A percentile compares a stretch with the other conserved stretches of the same genome.
Conservation (phyloP, 2,113 vertebrate species). For the Stegostoma tigrinum region DNA sequence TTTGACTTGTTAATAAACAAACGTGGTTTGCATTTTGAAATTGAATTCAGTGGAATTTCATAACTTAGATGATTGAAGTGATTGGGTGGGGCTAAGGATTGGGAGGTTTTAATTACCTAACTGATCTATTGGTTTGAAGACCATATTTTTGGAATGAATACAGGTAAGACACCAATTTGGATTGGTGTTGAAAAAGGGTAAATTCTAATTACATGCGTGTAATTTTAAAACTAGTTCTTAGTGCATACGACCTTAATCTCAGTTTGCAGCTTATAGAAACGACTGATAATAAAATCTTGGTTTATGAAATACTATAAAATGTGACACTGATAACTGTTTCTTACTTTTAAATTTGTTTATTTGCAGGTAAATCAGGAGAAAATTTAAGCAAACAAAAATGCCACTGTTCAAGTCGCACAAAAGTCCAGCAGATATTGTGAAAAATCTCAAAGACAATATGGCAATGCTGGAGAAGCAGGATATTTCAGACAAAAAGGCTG, state of each 20-base stretch:
- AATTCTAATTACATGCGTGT: neutral
- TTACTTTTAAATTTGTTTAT: slow-evolving; percentile 41
- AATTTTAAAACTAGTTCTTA: neutral
- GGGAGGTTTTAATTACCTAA: neutral
- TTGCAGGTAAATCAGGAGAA: slow-evolving; percentile 50
- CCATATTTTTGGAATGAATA: neutral
- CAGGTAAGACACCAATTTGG: neutral
- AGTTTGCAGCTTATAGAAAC: neutral
- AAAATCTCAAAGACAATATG: slow-evolving; percentile 85
- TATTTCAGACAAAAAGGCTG: slow-evolving; percentile 70
- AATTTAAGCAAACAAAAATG: slow-evolving; percentile 61
- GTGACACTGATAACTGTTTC: slow-evolving; percentile 40
- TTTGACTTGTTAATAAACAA: too few species aligned
- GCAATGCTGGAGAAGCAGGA: slow-evolving; percentile 87
- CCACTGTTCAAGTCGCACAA: slow-evolving; percentile 95
- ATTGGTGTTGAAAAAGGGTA: neutral
- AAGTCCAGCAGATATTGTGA: slow-evolving; percentile 88
- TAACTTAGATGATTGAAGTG: neutral
- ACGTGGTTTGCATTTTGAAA: too few species aligned
- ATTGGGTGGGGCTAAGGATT: neutral
- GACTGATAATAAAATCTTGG: neutral
- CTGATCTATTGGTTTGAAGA: neutral
- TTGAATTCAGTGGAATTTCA: neutral
- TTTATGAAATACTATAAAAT: neutral
- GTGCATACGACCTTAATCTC: neutral